These are phyloP conservation scores for Tarsius wallacei DNA, from an alignment of 2,797 vertebrate genomes.

Conservation along the genomic window DNA sequence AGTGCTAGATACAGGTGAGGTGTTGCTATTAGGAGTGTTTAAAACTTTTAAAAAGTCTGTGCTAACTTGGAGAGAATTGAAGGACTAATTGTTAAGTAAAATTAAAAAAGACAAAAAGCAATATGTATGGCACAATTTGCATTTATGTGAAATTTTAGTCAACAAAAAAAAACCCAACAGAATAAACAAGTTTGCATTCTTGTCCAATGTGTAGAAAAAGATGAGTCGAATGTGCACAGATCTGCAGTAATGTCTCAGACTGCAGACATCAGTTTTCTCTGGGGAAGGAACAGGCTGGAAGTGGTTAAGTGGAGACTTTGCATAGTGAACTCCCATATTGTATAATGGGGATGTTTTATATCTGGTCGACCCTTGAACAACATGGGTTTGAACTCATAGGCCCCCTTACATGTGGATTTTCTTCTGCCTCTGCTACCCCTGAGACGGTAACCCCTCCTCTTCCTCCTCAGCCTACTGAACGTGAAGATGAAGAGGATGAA, in stretches of 20 bases:
- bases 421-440: not conserved
- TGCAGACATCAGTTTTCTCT: not conserved
- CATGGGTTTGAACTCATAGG: not conserved
- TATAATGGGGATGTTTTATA: not conserved
- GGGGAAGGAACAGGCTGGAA: not conserved
- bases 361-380: not conserved
- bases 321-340: no score
- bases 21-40: not conserved
- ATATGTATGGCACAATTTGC: not conserved
- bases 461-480: not conserved
- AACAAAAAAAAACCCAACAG: not conserved
- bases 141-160: not conserved
- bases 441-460: not conserved
- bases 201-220: not conserved
- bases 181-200: not conserved
- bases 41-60: not conserved
- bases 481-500: not conserved
- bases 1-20: not conserved
- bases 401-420: not conserved
- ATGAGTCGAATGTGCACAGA: no score
- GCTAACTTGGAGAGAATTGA: not conserved
- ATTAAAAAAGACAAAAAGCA: not conserved
- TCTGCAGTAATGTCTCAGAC: not conserved
- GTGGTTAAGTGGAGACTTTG: not conserved
- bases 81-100: not conserved